Percentiles rank a stretch among this genome's conserved stretches.
These are phyloP conservation scores for Lapara coniferarum DNA, from an alignment of 2,888 invertebrate genomes.

Conservation along the genomic window DNA sequence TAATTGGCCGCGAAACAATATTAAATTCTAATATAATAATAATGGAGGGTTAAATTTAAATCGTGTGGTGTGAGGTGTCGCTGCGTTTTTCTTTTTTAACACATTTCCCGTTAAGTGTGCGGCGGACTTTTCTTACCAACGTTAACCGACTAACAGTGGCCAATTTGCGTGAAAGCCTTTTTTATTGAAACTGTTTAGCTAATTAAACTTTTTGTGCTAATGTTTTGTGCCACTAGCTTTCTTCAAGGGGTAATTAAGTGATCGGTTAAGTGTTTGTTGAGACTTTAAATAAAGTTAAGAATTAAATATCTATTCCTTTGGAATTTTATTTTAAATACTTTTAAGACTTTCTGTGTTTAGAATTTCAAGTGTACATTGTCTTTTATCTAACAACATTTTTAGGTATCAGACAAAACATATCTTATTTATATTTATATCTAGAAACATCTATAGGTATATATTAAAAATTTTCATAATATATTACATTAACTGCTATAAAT, in stretches of 20 bases:
- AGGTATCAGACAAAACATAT: background rate
- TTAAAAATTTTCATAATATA: conserved; percentile 2
- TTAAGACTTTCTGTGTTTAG: background rate
- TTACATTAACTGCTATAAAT: conserved; percentile 11
- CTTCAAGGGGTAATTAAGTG: conserved; percentile 19
- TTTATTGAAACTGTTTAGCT: conserved; percentile 40
- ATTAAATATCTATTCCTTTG: background rate
- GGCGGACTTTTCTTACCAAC: conserved; percentile 52
- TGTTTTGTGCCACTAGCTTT: background rate
- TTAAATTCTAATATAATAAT: conserved; percentile 33
- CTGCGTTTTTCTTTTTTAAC: conserved; percentile 34
- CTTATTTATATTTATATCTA: background rate
- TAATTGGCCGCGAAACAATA: conserved; percentile 30
- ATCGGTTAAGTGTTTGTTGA: conserved; percentile 16
- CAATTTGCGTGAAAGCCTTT: conserved; percentile 43
- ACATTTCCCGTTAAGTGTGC: conserved; percentile 55
- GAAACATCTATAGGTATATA: background rate
- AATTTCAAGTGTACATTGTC: background rate
- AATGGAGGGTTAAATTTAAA: conserved; percentile 44
- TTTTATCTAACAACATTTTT: background rate
- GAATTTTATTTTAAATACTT: background rate
- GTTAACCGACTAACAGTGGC: conserved; percentile 52
- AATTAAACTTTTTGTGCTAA: conserved; percentile 37
- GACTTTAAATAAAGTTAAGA: conserved; percentile 1
- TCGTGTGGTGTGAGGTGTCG: conserved; percentile 22